Percentiles rank a stretch among this genome's conserved stretches.
Evolutionary conservation across 2,797 vertebrate species (phyloP).

Genomic region (Enteromius trimaculatus): DNA sequence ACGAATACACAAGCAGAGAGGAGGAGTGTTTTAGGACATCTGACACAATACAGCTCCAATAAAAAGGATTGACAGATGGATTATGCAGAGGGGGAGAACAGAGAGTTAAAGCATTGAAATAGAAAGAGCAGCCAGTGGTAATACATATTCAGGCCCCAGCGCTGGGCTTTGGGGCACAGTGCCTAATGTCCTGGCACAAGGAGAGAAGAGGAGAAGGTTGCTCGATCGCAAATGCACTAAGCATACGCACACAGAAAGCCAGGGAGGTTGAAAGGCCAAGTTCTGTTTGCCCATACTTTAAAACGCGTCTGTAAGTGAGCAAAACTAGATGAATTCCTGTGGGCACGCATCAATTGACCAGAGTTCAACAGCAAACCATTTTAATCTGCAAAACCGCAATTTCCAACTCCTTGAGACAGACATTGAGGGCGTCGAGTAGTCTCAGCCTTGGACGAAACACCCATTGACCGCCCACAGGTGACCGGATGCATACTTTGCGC

Average conservation of each 20-base stretch:
- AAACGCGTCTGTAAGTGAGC: neutral
- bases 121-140: conserved; percentile 7
- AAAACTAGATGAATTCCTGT: conserved; percentile 5
- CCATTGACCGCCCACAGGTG: conserved; percentile 18
- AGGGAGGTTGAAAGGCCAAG: conserved; percentile 58
- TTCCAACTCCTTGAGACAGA: neutral
- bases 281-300: conserved; percentile 31
- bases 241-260: conserved; percentile 54
- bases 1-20: neutral
- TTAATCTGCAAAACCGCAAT: neutral
- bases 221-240: conserved; percentile 55
- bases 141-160: conserved; percentile 73
- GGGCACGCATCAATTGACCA: conserved; percentile 17
- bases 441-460: neutral
- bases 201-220: conserved; percentile 68
- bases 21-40: neutral
- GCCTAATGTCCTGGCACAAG: conserved; percentile 52
- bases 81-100: neutral
- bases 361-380: conserved; percentile 29
- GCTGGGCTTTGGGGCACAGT: conserved; percentile 57
- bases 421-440: conserved; percentile 2
- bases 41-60: neutral
- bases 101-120: neutral
- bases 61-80: conserved; percentile 19
- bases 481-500: neutral